Conservation (phyloP, 1,140 invertebrate species). For the Drosophila orosa region DNA sequence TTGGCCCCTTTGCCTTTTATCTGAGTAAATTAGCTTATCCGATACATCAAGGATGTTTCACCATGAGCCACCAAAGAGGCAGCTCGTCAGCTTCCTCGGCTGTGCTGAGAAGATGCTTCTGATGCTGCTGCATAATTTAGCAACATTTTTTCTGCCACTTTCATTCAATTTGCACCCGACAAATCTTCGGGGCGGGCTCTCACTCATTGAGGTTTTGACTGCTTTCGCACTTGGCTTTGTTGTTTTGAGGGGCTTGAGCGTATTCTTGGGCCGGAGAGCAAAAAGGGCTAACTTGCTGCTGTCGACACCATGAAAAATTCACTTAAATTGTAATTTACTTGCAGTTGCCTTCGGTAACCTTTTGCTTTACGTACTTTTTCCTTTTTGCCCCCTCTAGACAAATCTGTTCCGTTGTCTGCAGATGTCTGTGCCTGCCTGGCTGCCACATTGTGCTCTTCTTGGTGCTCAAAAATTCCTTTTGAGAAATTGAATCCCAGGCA, state of each 20-base stretch:
- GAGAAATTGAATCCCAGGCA: slow-evolving; percentile 75
- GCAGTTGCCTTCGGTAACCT: slow-evolving; percentile 56
- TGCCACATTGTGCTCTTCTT: slow-evolving; percentile 34
- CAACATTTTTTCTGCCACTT: slow-evolving; percentile 82
- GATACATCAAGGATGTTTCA: slow-evolving; percentile 61
- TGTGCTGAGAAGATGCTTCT: slow-evolving; percentile 1
- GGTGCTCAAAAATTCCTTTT: slow-evolving; percentile 75
- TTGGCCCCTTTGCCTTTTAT: slow-evolving; percentile 58
- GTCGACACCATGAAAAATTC: slow-evolving; percentile 62
- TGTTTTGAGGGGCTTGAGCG: slow-evolving; percentile 9
- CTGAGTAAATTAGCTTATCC: slow-evolving; percentile 78
- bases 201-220: slow-evolving; percentile 47
- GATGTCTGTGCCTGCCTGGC: slow-evolving; percentile 11
- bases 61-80: slow-evolving; percentile 9
- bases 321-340: slow-evolving; percentile 76
- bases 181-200: slow-evolving; percentile 47
- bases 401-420: slow-evolving; percentile 25
- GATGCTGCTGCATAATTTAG: slow-evolving; percentile 77
- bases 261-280: slow-evolving; percentile 2
- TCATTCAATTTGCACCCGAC: slow-evolving; percentile 81
- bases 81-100: slow-evolving; percentile 3
- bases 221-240: slow-evolving; percentile 22
- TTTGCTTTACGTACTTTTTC: slow-evolving; percentile 4
- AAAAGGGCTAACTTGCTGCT: slow-evolving; percentile 49
- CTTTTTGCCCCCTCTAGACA: slow-evolving; percentile 7